A percentile compares a stretch with the other conserved stretches of the same genome.
Conservation (phyloP, 1,140 invertebrate species). For the Asbolus verrucosus region DNA sequence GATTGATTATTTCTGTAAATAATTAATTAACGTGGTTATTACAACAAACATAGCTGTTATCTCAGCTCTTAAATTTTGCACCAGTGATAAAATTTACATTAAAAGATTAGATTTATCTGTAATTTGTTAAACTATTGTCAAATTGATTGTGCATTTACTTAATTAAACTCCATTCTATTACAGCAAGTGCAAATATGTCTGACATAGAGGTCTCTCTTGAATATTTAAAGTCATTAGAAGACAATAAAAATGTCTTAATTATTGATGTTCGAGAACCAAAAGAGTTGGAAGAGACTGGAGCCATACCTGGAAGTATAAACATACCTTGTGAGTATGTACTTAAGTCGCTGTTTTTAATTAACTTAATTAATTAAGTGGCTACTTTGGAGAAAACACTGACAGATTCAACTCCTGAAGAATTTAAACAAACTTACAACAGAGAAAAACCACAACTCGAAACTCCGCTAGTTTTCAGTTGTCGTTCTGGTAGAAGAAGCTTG, state of each 20-base stretch:
- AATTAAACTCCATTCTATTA: not conserved
- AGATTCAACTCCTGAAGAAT: slow-evolving; percentile 61
- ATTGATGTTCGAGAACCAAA: slow-evolving; percentile 77
- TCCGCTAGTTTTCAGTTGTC: slow-evolving; percentile 67
- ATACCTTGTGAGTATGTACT: slow-evolving; percentile 71
- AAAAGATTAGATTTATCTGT: too few relatives aligned
- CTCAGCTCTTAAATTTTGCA: too few relatives aligned
- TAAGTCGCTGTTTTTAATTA: too few relatives aligned
- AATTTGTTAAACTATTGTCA: too few relatives aligned
- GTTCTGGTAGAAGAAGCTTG: slow-evolving; percentile 64
- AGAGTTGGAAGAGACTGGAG: slow-evolving; percentile 74
- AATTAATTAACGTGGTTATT: too few relatives aligned
- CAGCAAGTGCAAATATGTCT: not conserved
- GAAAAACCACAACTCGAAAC: slow-evolving; percentile 63
- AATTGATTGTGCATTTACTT: too few relatives aligned
- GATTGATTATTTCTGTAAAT: too few relatives aligned
- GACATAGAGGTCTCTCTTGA: slow-evolving; percentile 62
- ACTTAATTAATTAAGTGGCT: slow-evolving; percentile 46
- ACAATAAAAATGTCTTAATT: slow-evolving; percentile 65
- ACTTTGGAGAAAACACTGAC: slow-evolving; percentile 61
- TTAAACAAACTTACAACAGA: slow-evolving; percentile 62
- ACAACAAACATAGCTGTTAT: too few relatives aligned
- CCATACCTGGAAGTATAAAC: slow-evolving; percentile 77
- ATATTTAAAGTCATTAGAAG: slow-evolving; percentile 63
- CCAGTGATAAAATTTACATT: too few relatives aligned